Percentiles rank a stretch among this genome's conserved stretches.
Conservation (phyloP, 2,888 invertebrate genomes). For the Ametastegia equiseti region DNA sequence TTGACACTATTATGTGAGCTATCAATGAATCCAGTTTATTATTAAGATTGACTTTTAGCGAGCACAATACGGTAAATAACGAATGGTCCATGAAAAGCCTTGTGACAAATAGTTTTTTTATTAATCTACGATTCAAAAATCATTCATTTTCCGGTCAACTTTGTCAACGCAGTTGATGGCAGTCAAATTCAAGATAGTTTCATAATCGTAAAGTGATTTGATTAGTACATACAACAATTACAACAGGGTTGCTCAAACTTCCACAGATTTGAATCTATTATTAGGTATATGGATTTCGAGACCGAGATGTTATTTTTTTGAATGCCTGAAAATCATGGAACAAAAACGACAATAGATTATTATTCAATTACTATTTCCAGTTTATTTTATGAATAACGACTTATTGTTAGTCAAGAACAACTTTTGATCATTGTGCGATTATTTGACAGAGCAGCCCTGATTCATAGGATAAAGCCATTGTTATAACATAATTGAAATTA, state of each 20-base stretch:
- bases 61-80: background rate
- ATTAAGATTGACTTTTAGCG: background rate
- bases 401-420: background rate
- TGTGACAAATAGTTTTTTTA: background rate
- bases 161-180: background rate
- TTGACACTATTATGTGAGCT: background rate
- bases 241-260: background rate
- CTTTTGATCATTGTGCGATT: too few species aligned
- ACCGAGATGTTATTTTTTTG: background rate
- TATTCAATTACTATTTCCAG: background rate
- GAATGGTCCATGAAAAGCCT: background rate
- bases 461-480: constrained; percentile 22
- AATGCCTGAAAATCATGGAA: background rate
- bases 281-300: background rate
- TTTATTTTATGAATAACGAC: background rate
- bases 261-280: background rate
- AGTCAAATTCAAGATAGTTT: background rate
- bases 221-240: background rate
- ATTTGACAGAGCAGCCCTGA: background rate
- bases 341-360: background rate
- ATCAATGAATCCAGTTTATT: background rate
- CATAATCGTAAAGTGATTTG: background rate
- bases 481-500: background rate
- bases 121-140: background rate
- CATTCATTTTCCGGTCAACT: background rate